phyloP scores from a whole-genome alignment of 2,113 vertebrate genomes.

The Rhinogobius similis region DNA sequence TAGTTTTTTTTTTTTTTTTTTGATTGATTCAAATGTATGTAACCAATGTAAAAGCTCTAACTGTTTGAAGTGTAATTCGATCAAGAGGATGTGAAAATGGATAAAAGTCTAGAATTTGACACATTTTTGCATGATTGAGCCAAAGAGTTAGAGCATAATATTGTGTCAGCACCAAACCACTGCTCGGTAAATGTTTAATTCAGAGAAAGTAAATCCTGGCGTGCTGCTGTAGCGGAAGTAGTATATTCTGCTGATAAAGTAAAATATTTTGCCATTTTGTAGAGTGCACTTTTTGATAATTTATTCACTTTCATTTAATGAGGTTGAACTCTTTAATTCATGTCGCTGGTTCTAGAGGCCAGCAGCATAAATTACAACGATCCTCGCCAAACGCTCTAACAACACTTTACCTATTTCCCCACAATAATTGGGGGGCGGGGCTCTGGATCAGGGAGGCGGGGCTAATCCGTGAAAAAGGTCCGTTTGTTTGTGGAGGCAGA shows the following conservation, averaged over 20 bases:
- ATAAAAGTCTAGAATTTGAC: no score
- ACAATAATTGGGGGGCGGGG: background rate
- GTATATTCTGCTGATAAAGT: background rate
- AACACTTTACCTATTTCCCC: background rate
- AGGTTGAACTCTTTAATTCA: background rate
- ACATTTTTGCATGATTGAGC: no score
- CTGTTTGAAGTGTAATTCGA: no score
- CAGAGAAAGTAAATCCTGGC: background rate
- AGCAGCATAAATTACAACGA: background rate
- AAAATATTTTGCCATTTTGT: background rate
- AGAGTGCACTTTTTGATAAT: background rate
- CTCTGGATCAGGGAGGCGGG: background rate
- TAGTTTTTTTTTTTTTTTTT: no score
- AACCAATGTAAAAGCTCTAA: no score
- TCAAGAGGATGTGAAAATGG: no score
- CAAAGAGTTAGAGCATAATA: background rate
- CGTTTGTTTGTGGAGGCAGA: constrained; percentile 57
- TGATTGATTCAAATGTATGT: no score
- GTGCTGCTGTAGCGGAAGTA: background rate
- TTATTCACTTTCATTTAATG: background rate
- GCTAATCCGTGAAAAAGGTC: background rate
- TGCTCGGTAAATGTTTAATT: background rate
- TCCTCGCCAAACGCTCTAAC: background rate
- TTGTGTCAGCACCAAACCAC: background rate
- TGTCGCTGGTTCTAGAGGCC: background rate